Base-by-base conservation (phyloP, 2,113 vertebrate genomes). In the Nothoprocta pentlandii region DNA sequence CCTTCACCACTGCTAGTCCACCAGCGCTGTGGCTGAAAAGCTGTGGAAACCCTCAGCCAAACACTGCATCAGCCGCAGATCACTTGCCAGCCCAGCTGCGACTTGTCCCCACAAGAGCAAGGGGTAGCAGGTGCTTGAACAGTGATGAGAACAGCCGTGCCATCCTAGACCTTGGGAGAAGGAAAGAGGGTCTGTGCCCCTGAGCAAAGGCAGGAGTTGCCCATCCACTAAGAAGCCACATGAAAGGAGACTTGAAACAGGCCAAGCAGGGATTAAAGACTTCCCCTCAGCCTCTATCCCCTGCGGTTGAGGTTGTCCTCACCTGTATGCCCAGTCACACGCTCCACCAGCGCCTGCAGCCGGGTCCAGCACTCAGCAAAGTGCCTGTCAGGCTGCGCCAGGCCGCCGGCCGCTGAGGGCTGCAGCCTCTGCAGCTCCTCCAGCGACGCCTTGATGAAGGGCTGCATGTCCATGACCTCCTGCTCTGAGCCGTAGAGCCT, bases 391-490 rank as follows among this genome's bases (percentile, higher is more conserved):
- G 54, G 21, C 81, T 39, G 23, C 12, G 54, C 22, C 46, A 2
- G 2, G 47, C 25, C 6, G 56, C 51, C 12, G 2, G 32, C 30
- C 6, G 4, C 46, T 41, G 34, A 64, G 1, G 83, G 94, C 28
- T 84, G 62, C 26, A 97, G 85, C 5, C 47, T 56, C 81, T 92
- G 94, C 39, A 97, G 76, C 42, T 93, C 46, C 64, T 75, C 3
- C 54, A 98, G 90, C 0, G 96, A 95, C 16, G 34, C 5, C 12
- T 41, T 95, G 70, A 98, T 71, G 92, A 97, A 97, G 76, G 46
- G 32, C 9, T 97, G 96, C 96, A 98, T 96, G 82, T 97, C 97
- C 90, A 98, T 89, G 89, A 98, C 91, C 90, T 97, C 97, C 94
- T 97, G 97, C 44, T 97, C 97, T 0, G 96, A 97, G 42, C 95